A percentile compares a stretch with the other conserved stretches of the same genome.
phyloP scores from a whole-genome alignment of 1,140 invertebrate genomes.

The Drosophila pseudoananassae region DNA sequence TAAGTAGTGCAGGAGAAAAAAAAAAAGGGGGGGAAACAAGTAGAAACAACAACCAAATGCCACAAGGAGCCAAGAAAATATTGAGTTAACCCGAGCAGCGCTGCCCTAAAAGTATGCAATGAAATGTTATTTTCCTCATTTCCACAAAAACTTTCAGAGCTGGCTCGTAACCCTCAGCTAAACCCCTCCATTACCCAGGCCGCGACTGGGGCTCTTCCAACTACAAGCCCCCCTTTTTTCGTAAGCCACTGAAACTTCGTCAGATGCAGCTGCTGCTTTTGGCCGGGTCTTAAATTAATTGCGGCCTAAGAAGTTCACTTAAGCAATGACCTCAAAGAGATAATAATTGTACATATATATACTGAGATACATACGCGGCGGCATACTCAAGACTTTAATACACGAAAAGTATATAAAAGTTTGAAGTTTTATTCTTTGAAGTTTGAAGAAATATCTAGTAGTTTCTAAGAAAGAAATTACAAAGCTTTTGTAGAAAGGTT shows the following conservation, averaged over 20 bases:
- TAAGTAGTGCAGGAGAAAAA: slow-evolving; percentile 23
- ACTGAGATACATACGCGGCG: neutral
- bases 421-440: too few relatives aligned
- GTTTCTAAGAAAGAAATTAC: too few relatives aligned
- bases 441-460: too few relatives aligned
- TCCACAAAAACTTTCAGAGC: slow-evolving; percentile 34
- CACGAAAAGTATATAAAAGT: neutral
- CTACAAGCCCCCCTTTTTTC: neutral
- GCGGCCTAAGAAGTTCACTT: slow-evolving; percentile 9
- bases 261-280: slow-evolving; percentile 18
- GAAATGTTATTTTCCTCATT: slow-evolving; percentile 50
- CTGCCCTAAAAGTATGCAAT: slow-evolving; percentile 46
- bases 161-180: neutral
- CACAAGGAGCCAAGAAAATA: slow-evolving; percentile 51
- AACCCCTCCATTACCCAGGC: neutral
- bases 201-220: neutral
- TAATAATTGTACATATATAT: slow-evolving; percentile 12
- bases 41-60: slow-evolving; percentile 27
- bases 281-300: slow-evolving; percentile 36
- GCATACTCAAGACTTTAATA: neutral
- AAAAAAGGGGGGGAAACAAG: neutral
- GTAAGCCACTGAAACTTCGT: slow-evolving; percentile 21
- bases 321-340: slow-evolving; percentile 28
- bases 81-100: slow-evolving; percentile 46
- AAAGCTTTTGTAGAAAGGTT: too few relatives aligned